Evolutionary conservation across 2,888 invertebrate genomes (phyloP).

Genomic region (Tenthredo scrophulariae): DNA sequence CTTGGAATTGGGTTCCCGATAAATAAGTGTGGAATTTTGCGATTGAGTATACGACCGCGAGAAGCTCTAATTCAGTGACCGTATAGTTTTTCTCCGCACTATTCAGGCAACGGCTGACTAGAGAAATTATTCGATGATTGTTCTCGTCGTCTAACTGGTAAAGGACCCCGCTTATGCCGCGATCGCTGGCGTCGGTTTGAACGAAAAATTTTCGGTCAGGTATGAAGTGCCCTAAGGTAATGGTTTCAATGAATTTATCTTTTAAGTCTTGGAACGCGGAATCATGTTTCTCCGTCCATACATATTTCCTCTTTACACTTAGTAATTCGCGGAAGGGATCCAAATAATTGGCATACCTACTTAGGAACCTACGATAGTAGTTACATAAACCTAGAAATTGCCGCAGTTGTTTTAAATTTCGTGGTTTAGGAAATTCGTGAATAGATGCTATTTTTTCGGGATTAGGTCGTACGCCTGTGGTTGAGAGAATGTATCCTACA

Average conservation of each 20-base stretch:
- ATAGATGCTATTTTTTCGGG: slow-evolving; percentile 59
- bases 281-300: not conserved
- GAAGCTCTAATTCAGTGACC: slow-evolving; percentile 50
- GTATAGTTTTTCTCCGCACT: not conserved
- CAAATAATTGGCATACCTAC: not conserved
- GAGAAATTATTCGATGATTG: slow-evolving; percentile 37
- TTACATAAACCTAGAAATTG: slow-evolving; percentile 57
- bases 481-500: slow-evolving; percentile 41
- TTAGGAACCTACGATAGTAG: slow-evolving; percentile 52
- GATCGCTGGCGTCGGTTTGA: not conserved
- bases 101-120: slow-evolving; percentile 49
- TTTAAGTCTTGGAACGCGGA: not conserved
- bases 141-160: slow-evolving; percentile 45
- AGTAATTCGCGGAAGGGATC: not conserved
- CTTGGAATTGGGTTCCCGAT: too few relatives aligned
- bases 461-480: slow-evolving; percentile 40
- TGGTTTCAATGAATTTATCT: slow-evolving; percentile 20
- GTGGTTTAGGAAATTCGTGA: slow-evolving; percentile 60
- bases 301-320: not conserved
- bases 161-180: not conserved
- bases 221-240: slow-evolving; percentile 24
- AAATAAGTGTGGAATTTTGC: slow-evolving; percentile 51
- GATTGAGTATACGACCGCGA: slow-evolving; percentile 53
- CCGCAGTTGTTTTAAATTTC: slow-evolving; percentile 61
- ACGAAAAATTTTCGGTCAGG: not conserved